These are phyloP conservation scores for Globicephala melas DNA, from an alignment of 2,113 vertebrate genomes.

Conservation along the genomic window DNA sequence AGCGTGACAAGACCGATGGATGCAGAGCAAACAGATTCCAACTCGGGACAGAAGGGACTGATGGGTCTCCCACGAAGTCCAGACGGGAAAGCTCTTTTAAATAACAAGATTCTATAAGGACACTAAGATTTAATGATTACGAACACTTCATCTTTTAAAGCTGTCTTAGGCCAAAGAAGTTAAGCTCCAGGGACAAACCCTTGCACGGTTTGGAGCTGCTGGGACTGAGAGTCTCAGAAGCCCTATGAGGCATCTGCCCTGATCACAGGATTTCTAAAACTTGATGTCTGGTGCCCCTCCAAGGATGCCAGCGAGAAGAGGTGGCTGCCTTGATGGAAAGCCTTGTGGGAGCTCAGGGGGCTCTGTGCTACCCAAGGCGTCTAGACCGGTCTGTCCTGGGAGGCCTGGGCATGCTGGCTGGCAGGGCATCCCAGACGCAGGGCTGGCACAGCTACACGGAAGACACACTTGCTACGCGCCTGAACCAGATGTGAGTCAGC, in stretches of 20 bases:
- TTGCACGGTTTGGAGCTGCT: fast-evolving
- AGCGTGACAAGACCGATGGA: neutral
- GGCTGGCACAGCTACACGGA: neutral
- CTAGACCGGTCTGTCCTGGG: neutral
- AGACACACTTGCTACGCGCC: fast-evolving
- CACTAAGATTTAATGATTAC: neutral
- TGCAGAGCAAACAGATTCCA: neutral
- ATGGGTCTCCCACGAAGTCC: fast-evolving
- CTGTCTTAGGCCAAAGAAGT: neutral
- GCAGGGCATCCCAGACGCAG: neutral
- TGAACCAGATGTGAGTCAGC: fast-evolving
- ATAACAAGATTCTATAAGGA: neutral
- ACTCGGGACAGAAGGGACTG: neutral
- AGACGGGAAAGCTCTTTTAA: neutral
- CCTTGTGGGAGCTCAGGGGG: neutral
- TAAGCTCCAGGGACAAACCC: neutral
- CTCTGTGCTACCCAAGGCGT: neutral
- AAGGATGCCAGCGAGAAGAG: neutral
- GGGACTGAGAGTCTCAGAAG: neutral
- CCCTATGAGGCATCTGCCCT: neutral
- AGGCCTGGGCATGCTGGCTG: neutral
- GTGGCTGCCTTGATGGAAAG: neutral
- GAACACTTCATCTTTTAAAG: neutral
- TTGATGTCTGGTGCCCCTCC: neutral
- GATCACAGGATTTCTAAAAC: neutral